Conservation (phyloP, 1,140 invertebrate species). For the Brachionus rotundiformis region DNA sequence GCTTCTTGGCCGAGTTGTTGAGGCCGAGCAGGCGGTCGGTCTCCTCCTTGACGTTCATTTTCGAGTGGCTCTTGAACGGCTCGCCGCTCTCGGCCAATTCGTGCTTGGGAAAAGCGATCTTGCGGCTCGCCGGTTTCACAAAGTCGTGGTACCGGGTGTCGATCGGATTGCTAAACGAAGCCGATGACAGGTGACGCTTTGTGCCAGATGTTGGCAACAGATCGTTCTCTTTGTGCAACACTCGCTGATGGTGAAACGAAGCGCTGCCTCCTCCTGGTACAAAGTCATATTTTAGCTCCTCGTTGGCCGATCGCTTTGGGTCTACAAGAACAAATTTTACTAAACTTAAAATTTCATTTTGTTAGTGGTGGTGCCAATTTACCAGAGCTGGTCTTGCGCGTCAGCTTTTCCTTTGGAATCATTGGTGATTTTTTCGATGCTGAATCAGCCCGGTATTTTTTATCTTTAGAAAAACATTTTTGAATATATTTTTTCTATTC, state of each 20-base stretch:
- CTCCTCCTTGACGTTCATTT: slow-evolving; percentile 28
- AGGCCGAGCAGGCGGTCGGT: background rate
- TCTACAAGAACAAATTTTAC: no score
- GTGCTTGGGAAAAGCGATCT: background rate
- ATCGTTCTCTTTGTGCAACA: background rate
- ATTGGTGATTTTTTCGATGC: background rate
- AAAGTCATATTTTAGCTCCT: slow-evolving; percentile 29
- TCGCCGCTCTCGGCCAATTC: background rate
- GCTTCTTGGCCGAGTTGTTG: background rate
- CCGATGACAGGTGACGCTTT: slow-evolving; percentile 21
- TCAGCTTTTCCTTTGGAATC: slow-evolving; percentile 19
- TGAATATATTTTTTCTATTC: background rate
- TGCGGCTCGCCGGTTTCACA: background rate
- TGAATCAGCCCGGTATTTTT: background rate
- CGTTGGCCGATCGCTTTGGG: background rate
- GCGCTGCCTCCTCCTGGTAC: background rate
- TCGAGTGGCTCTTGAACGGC: background rate
- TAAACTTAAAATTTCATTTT: no score
- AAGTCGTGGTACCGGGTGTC: background rate
- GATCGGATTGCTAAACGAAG: background rate
- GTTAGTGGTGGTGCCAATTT: background rate
- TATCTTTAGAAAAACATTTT: slow-evolving; percentile 12
- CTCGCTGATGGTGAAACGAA: background rate
- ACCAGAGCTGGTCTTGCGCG: slow-evolving; percentile 19
- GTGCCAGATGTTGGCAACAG: background rate